These are phyloP conservation scores for Rosalia funebris DNA, from an alignment of 2,888 invertebrate genomes.

Conservation along the genomic window DNA sequence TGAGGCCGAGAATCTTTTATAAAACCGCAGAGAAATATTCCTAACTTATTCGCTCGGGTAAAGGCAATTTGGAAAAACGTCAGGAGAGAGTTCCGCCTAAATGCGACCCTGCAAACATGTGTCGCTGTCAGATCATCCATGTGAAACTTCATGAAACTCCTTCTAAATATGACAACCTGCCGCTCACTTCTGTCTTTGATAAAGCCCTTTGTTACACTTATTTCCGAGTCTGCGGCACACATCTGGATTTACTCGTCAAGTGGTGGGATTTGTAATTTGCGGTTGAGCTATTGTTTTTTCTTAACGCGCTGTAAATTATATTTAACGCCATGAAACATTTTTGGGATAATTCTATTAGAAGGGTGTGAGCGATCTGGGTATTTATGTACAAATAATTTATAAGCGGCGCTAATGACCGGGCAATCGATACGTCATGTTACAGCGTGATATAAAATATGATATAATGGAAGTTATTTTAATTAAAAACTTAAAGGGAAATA, in stretches of 20 bases:
- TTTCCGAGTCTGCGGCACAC: slow-evolving; percentile 14
- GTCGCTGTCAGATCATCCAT: slow-evolving; percentile 30
- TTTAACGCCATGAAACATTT: slow-evolving; percentile 3
- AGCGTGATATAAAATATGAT: slow-evolving; percentile 6
- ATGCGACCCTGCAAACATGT: slow-evolving; percentile 24
- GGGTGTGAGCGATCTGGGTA: background rate
- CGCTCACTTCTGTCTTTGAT: slow-evolving; percentile 29
- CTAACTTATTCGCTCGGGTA: too few relatives aligned
- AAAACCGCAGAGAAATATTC: too few relatives aligned
- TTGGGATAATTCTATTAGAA: slow-evolving; percentile 15
- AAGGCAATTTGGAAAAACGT: too few relatives aligned
- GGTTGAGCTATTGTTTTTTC: slow-evolving; percentile 21
- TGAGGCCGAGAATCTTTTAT: too few relatives aligned
- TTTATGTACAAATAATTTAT: slow-evolving; percentile 17
- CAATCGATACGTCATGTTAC: slow-evolving; percentile 3
- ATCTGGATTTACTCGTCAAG: slow-evolving; percentile 28
- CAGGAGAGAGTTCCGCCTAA: background rate
- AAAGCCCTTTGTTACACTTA: slow-evolving; percentile 31
- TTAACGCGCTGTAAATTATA: slow-evolving; percentile 3
- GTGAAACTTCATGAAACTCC: slow-evolving; percentile 29
- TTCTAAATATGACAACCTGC: slow-evolving; percentile 31
- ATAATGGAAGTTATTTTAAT: slow-evolving; percentile 14
- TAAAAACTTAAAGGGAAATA: background rate
- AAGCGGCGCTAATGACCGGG: slow-evolving; percentile 10
- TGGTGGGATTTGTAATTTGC: slow-evolving; percentile 23